Evolutionary conservation across 1,140 invertebrate genomes (phyloP), one percentile per base, ranked within the genome.

Genomic region (Homarus americanus): DNA sequence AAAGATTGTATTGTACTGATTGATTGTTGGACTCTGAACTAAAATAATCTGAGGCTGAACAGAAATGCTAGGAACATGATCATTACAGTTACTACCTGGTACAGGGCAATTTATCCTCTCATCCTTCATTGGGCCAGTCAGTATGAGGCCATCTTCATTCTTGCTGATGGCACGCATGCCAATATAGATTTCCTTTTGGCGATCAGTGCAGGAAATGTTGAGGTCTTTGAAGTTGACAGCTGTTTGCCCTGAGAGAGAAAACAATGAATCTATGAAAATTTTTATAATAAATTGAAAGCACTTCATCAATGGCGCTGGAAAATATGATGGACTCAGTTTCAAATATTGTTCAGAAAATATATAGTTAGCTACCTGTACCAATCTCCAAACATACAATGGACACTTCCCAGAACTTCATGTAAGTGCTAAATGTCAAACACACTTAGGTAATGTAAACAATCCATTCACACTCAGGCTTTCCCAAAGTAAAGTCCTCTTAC

Each of bases 31-130:
- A 82, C 63, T 28, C 28, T 32, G 49, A 63, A 82, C 79, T 28
- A 58, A 63, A 34, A 63, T 24, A 38, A 40, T 76, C 0, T 76
- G 73, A 24, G 36, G 36, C 2, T 76, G 38, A 76, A 38, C n/a
- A 24, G 17, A 44, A 40, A 76, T 76, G 36, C 36, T 40, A 76
- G 73, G 73, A 76, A 76, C 73, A 76, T 24, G 63, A 69, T 76
- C 73, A 76, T 44, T 38, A n/a, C 17, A 63, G 63, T 63, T 20
- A 58, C 79, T 82, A 82, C 79, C 79, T 82, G 53, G 32, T 53
- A 53, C n/a, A 63, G 24, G 49, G 79, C 79, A 63, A 34, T 49
- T 36, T 10, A 82, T 63, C 32, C 38, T 82, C 79, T 32, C 36
- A 5, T 82, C 79, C 79, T 38, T 36, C 36, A 9, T 15, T 44